Percentiles rank a stretch among this genome's conserved stretches.
Evolutionary conservation across 2,797 vertebrate genomes (phyloP).

Genomic region (Phoebastria nigripes): DNA sequence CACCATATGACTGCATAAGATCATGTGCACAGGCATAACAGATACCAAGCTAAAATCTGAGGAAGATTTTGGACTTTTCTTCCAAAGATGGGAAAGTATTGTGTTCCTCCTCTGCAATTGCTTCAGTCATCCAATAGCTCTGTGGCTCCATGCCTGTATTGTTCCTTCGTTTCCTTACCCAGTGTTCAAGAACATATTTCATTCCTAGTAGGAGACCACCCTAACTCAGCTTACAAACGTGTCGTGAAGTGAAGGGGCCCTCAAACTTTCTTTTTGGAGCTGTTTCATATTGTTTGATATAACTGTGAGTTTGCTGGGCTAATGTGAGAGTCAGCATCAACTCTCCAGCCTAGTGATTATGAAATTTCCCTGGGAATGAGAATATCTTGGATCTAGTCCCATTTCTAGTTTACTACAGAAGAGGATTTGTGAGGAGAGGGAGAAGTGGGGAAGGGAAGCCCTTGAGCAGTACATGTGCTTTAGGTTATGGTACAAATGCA

Average conservation of each 20-base stretch:
- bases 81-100: background rate
- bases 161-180: background rate
- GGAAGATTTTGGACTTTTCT: background rate
- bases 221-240: background rate
- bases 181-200: background rate
- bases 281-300: background rate
- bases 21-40: background rate
- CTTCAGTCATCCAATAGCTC: background rate
- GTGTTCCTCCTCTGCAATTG: background rate
- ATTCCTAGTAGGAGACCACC: background rate
- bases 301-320: background rate
- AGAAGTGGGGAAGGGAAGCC: background rate
- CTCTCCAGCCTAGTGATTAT: background rate
- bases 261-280: background rate
- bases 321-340: background rate
- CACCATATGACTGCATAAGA: background rate
- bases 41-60: background rate
- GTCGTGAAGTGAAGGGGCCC: background rate
- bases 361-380: background rate
- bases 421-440: background rate
- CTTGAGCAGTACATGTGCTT: background rate
- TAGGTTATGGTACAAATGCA: background rate
- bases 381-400: background rate
- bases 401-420: background rate
- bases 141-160: background rate